phyloP scores from a whole-genome alignment of 1,140 invertebrate genomes.

The Eueides isabella region DNA sequence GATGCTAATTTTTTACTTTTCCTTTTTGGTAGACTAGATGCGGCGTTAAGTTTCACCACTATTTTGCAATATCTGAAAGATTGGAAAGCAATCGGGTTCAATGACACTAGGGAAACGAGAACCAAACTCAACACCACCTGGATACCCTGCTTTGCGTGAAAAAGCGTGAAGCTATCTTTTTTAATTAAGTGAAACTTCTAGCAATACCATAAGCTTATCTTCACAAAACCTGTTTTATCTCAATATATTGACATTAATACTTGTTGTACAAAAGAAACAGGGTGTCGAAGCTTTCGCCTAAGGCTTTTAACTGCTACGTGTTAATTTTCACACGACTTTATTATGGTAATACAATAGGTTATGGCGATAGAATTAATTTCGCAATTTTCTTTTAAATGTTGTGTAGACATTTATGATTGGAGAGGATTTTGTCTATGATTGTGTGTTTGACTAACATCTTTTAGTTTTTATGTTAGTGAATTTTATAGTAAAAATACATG shows the following conservation, averaged over 20 bases:
- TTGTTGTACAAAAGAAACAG: constrained; percentile 7
- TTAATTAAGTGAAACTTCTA: not conserved
- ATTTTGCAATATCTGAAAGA: too few species aligned
- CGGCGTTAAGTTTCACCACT: too few species aligned
- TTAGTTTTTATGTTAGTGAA: too few species aligned
- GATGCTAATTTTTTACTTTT: too few species aligned
- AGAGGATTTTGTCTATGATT: constrained; percentile 3
- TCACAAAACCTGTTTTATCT: not conserved
- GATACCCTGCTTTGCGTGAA: too few species aligned
- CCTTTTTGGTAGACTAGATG: too few species aligned
- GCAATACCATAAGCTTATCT: not conserved
- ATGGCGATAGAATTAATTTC: constrained; percentile 39
- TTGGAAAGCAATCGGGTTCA: too few species aligned
- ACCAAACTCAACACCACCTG: too few species aligned
- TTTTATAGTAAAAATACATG: too few species aligned
- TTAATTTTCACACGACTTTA: constrained; percentile 45
- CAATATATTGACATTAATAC: constrained; percentile 3
- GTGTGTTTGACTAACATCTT: not conserved
- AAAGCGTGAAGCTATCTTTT: too few species aligned
- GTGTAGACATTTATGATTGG: constrained; percentile 4
- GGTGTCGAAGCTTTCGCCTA: constrained; percentile 26
- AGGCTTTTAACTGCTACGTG: constrained; percentile 41
- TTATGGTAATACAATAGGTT: constrained; percentile 31
- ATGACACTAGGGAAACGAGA: too few species aligned
- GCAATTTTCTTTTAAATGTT: constrained; percentile 28